phyloP scores from a whole-genome alignment of 2,888 invertebrate genomes.

The Teleiodes luculella region DNA sequence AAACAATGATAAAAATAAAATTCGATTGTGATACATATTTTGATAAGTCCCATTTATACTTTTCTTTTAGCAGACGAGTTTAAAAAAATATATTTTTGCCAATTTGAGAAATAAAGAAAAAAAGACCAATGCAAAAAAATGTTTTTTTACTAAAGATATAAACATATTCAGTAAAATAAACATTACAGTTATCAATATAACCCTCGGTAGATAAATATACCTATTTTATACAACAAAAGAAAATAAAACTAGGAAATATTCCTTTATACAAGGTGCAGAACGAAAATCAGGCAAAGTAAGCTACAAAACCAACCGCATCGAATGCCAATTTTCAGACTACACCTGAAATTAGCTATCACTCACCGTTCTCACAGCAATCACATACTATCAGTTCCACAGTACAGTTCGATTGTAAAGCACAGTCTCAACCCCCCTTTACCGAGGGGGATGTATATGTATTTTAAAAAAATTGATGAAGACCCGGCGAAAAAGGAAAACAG shows the following conservation, averaged over 20 bases:
- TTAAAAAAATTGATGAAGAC: constrained; percentile 48
- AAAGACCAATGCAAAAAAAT: too few species aligned
- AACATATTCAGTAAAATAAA: too few species aligned
- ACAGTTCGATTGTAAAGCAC: constrained; percentile 44
- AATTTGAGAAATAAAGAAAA: too few species aligned
- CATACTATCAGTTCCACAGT: constrained; percentile 48
- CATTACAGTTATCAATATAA: too few species aligned
- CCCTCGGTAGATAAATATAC: too few species aligned
- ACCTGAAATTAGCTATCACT: constrained; percentile 59
- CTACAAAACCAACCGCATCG: constrained; percentile 6
- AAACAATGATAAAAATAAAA: too few species aligned
- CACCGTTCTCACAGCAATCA: constrained; percentile 43
- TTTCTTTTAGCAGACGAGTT: too few species aligned
- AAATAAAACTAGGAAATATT: not conserved
- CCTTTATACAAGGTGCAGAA: not conserved
- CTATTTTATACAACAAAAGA: too few species aligned
- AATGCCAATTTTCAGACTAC: constrained; percentile 29
- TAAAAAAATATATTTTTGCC: too few species aligned
- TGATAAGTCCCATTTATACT: too few species aligned
- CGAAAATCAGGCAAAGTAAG: constrained; percentile 1
- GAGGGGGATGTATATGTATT: not conserved
- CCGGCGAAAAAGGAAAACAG: constrained; percentile 39
- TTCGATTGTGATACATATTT: too few species aligned
- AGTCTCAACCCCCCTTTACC: constrained; percentile 27
- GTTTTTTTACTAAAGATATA: too few species aligned